Base-by-base conservation (phyloP, 1,140 invertebrate species). In the Bombus fervidus region DNA sequence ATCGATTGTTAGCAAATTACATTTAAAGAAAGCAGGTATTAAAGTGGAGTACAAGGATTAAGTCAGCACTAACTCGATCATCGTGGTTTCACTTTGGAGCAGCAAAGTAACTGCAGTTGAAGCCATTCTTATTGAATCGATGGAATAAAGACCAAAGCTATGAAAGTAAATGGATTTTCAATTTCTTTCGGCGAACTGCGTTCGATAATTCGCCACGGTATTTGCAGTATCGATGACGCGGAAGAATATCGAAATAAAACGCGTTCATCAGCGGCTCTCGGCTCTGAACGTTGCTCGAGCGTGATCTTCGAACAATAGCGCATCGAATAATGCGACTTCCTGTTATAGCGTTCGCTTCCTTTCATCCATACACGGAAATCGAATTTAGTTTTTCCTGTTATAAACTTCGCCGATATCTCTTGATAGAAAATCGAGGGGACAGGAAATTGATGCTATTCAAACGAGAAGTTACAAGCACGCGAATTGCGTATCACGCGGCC, bases 221-320 rank as follows among this genome's bases (percentile, higher is more conserved):
- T 57, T 43, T 28, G 37, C 12, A 31, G 18, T 43, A 66, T 81
- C 73, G 41, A 39, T 66, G n/a, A 18, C 12, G 74, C 28, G 18
- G 66, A 43, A 37, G 37, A 75, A 69, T 62, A 75, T 39, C 62
- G 68, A 86, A 82, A 89, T 89, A 89, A 82, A 88, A 31, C 81
- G 64, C 64, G 87, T 81, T 83, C 73, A 41, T 43, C 81, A 43
- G n/a, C 37, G 69, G 47, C n/a, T 41, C 77, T 12, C 57, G 83
- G 43, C 76, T 71, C 86, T 86, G 86, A 90, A 88, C 81, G 82
- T 59, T 82, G 81, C 84, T 91, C 86, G 79, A 81, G 62, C 88
- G 81, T 88, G 88, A 82, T 87, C 62, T 75, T 82, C 81, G 86
- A 86, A 91, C 88, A 92, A 91, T 91, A 74, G 84, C 47, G 77